Evolutionary conservation across 2,797 vertebrate genomes (phyloP).

Genomic region (Psittacula echo): DNA sequence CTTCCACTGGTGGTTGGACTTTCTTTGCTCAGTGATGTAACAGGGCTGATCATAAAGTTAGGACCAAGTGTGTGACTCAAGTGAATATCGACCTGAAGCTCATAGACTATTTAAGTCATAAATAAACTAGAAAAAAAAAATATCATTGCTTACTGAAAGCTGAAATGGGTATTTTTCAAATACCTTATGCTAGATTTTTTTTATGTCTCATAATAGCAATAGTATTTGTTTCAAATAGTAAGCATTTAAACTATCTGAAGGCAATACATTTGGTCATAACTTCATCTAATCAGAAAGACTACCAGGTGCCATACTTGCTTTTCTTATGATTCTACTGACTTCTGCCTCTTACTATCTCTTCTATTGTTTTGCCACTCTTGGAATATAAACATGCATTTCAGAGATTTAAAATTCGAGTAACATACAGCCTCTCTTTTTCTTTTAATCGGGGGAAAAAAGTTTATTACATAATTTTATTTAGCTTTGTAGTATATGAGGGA

Average conservation of each 20-base stretch:
- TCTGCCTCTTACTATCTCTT: not conserved
- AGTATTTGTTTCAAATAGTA: not conserved
- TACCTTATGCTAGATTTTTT: not conserved
- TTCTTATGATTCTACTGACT: not conserved
- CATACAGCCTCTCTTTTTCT: not conserved
- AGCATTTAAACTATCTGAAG: not conserved
- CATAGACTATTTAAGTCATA: not conserved
- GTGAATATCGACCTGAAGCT: not conserved
- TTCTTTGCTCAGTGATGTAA: not conserved
- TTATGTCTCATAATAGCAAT: not conserved
- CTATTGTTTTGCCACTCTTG: not conserved
- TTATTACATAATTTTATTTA: not conserved
- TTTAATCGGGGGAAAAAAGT: not conserved
- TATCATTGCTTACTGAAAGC: not conserved
- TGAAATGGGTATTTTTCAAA: not conserved
- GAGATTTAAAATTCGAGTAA: not conserved
- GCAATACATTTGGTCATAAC: not conserved
- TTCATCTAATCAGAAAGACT: not conserved
- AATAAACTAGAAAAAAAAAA: not conserved
- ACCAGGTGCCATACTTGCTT: not conserved
- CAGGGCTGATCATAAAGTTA: not conserved
- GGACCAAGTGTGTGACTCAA: not conserved
- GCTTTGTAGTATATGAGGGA: rapidly evolving
- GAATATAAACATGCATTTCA: not conserved
- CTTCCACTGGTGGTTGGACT: not conserved